Evolutionary conservation across 2,888 invertebrate genomes (phyloP), one percentile per base, ranked within the genome.

Genomic region (Noctua comes): DNA sequence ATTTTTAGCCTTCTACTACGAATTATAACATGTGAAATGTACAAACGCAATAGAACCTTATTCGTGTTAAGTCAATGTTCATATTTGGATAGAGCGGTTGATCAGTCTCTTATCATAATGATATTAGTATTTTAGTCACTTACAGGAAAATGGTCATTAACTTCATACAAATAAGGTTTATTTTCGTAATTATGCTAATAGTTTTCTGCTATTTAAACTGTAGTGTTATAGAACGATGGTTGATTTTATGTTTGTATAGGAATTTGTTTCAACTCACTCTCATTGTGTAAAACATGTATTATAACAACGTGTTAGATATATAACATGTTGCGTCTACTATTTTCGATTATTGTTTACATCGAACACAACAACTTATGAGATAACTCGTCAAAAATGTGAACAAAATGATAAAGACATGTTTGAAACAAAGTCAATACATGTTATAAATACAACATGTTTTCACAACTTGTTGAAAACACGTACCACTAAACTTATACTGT

Each of bases 201-300:
- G 11, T 81, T 80, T 80, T 16, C 27, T 48, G 27, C n/a, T 78
- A 64, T 64, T 36, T n/a, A n/a, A 69, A 31, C 16, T 66, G 54
- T 76, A 68, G 24, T 48, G 2, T 10, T 65, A 7, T 27, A 66
- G 11, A 36, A 36, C 11, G 2, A 48, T 36, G 3, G 6, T 59
- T 4, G 43, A 57, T 57, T 74, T 69, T 54, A 24, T 54, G 11
- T 48, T 73, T 64, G n/a, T 24, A 40, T 65, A 57, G 5, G 31
- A 46, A 18, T 40, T 48, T 77, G 24, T 77, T 43, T 36, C 31
- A 36, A 51, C 4, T 18, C 10, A 11, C 16, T 57, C 10, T 46
- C 24, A 48, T n/a, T 51, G 62, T 77, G 21, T 76, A 16, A 7
- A 54, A 54, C 40, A n/a, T 27, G 27, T 65, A 13, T 40, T 64